Conservation (phyloP, 2,888 invertebrate genomes). For the Folsomia candida region DNA sequence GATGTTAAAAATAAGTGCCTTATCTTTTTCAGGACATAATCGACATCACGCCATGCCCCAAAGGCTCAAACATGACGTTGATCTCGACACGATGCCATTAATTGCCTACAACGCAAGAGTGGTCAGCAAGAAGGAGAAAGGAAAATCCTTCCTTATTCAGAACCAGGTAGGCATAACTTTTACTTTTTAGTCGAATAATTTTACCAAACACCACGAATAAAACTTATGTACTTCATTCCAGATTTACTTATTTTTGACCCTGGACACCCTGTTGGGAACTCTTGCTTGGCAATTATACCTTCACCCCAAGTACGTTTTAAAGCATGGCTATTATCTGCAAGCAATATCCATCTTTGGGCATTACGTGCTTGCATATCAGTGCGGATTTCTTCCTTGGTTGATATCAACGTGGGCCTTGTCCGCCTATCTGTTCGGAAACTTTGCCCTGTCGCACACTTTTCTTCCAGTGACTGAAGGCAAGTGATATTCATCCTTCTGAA, state of each 20-base stretch:
- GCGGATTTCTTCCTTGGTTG: constrained; percentile 36
- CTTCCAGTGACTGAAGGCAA: constrained; percentile 31
- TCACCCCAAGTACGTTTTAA: constrained; percentile 39
- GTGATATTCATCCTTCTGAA: too few species aligned
- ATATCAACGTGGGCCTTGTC: constrained; percentile 37
- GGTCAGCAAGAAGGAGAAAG: constrained; percentile 33
- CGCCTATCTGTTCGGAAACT: constrained; percentile 38
- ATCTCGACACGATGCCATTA: constrained; percentile 43
- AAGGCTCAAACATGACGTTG: constrained; percentile 42
- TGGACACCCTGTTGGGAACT: constrained; percentile 39
- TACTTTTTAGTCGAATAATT: not conserved
- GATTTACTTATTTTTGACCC: constrained; percentile 43
- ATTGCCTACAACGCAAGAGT: constrained; percentile 38
- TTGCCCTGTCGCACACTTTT: constrained; percentile 33
- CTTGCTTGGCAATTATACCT: constrained; percentile 43
- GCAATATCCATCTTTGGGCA: constrained; percentile 31
- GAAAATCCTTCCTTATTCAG: constrained; percentile 35
- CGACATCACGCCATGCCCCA: constrained; percentile 49
- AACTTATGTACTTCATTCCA: too few species aligned
- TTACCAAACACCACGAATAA: too few species aligned
- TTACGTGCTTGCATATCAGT: constrained; percentile 31
- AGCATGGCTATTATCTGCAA: constrained; percentile 33
- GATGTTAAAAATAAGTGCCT: too few species aligned
- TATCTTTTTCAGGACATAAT: too few species aligned
- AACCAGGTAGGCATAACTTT: constrained; percentile 29